phyloP scores from a whole-genome alignment of 2,797 vertebrate species.

The Rhynchotus rufescens region DNA sequence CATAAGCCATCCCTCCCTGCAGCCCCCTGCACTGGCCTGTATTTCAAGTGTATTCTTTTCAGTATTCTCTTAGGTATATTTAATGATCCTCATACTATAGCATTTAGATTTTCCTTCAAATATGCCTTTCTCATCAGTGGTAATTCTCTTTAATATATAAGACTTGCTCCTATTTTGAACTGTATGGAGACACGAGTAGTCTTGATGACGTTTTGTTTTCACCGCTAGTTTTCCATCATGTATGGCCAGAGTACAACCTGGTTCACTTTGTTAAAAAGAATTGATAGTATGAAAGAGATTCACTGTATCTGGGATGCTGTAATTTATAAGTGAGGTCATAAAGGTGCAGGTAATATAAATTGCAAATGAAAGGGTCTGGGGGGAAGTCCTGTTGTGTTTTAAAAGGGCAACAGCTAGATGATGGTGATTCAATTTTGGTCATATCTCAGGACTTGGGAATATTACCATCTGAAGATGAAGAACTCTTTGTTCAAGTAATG shows the following conservation, averaged over 20 bases:
- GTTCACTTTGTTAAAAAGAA: background rate
- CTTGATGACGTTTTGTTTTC: background rate
- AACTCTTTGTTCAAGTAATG: background rate
- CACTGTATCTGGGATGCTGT: background rate
- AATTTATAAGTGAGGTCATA: background rate
- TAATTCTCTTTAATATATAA: background rate
- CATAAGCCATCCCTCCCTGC: background rate
- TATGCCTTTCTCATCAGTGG: background rate
- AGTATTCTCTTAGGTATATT: background rate
- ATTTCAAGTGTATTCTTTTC: background rate
- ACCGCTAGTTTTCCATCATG: background rate
- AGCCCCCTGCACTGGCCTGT: background rate
- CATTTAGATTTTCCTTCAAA: background rate
- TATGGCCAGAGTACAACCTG: background rate
- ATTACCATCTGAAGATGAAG: background rate
- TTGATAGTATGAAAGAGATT: slow-evolving; percentile 1
- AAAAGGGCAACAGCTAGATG: background rate
- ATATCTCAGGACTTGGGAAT: background rate
- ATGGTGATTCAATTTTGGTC: background rate
- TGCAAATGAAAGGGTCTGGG: background rate
- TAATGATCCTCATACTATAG: background rate
- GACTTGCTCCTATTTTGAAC: background rate
- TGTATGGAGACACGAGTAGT: background rate
- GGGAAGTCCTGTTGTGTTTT: background rate
- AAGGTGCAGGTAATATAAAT: background rate